phyloP scores from a whole-genome alignment of 2,888 invertebrate species.

The Chrysomela aeneicollis region DNA sequence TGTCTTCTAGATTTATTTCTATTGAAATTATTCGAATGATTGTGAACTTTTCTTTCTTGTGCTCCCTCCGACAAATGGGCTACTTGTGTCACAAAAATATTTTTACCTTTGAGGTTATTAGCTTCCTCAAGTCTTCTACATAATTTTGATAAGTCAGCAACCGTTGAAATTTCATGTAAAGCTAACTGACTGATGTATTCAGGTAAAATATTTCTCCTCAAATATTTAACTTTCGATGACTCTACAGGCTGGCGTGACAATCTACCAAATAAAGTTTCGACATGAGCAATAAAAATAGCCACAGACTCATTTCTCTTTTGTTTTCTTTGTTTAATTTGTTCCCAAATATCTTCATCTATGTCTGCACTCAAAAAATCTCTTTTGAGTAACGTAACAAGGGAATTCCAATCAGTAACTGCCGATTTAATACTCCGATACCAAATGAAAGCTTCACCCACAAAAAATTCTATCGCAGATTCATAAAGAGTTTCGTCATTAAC shows the following conservation, averaged over 20 bases:
- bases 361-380: conserved; percentile 15
- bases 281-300: conserved; percentile 21
- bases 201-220: conserved; percentile 18
- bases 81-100: not conserved
- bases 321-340: conserved; percentile 18
- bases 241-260: not conserved
- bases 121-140: conserved; percentile 21
- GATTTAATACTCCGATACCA: conserved; percentile 18
- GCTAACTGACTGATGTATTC: conserved; percentile 16
- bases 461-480: conserved; percentile 25
- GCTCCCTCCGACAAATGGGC: not conserved
- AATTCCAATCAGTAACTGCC: not conserved
- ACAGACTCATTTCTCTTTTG: conserved; percentile 17
- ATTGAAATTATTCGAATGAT: not conserved
- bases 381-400: conserved; percentile 6
- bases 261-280: conserved; percentile 18
- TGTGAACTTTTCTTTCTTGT: not conserved
- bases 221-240: conserved; percentile 5
- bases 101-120: conserved; percentile 12
- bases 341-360: conserved; percentile 14
- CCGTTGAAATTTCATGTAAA: conserved; percentile 9
- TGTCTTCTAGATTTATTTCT: not conserved
- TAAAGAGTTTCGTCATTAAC: conserved; percentile 18
- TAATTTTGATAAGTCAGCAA: conserved; percentile 7
- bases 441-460: conserved; percentile 15